Base-by-base conservation (phyloP, 2,888 invertebrate genomes). In the Operophtera brumata region DNA sequence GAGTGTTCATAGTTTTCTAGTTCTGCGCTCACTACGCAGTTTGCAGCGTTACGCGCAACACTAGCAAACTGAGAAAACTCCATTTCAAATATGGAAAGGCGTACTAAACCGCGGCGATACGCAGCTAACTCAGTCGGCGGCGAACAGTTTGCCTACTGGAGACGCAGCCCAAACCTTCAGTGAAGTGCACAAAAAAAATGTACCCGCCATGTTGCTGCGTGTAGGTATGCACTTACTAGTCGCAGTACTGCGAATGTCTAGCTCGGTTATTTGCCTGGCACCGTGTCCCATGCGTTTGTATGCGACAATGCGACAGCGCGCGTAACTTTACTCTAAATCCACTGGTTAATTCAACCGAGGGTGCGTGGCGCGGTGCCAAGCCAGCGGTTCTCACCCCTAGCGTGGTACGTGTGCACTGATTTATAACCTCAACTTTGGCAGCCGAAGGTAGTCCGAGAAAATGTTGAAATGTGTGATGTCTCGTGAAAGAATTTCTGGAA, bases 271-370 rank as follows among this genome's bases (percentile, higher is more conserved):
- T 40, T 45, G 40, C 28, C 7, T 42, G 10, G 14, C 37, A 30
- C 11, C 69, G 69, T 65, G 62, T 65, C 59, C 66, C 66, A 68
- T 64, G 60, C 63, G 68, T 64, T 47, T 47, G 47, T 40, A 48
- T 69, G 58, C 59, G 50, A 55, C 50, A 66, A 64, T 57, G 47
- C 50, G 51, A 59, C 58, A 56, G 50, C 47, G 40, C 53, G 47
- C 52, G 52, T 59, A 57, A 59, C 54, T 62, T 59, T 59, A 57
- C 58, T 61, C 62, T 57, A 59, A 53, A 57, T 57, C 54, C 57
- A 59, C 57, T 59, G 54, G 54, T 52, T 62, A 62, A 57, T 59
- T 59, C 57, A 54, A 43, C 52, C 54, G 52, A 45, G 52, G 52
- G 57, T 57, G 57, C 57, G 57, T 57, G 57, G 57, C 57, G 41